Percentiles rank a stretch among this genome's conserved stretches.
Conservation (phyloP, 2,888 invertebrate species). For the Amblyjoppa fuscipennis region DNA sequence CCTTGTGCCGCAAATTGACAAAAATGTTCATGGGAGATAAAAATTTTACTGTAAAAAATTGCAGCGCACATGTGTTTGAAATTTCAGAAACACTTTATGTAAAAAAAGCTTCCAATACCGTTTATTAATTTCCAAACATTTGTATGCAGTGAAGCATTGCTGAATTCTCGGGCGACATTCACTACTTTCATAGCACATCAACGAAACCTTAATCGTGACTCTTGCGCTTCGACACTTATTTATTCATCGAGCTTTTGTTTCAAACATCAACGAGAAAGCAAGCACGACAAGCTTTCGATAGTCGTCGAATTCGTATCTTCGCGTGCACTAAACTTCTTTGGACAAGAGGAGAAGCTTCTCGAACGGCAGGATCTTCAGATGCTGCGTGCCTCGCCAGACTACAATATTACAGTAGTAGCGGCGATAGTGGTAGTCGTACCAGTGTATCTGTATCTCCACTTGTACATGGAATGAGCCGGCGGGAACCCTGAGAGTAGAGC, state of each 20-base stretch:
- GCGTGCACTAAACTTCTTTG: conserved; percentile 1
- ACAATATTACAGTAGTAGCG: neutral
- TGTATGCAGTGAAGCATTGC: no score
- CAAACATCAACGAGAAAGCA: conserved; percentile 19
- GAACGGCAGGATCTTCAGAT: conserved; percentile 10
- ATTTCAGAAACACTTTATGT: no score
- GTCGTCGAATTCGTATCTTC: conserved; percentile 24
- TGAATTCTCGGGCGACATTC: neutral
- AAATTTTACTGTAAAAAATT: no score
- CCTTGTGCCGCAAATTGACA: no score
- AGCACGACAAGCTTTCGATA: conserved; percentile 9
- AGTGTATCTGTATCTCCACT: neutral
- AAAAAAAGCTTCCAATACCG: no score
- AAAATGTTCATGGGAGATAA: no score
- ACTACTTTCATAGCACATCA: neutral
- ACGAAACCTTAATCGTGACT: no score
- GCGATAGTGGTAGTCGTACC: conserved; percentile 40
- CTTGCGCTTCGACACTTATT: no score
- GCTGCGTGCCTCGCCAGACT: neutral
- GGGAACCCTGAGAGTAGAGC: conserved; percentile 48
- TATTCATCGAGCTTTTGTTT: neutral
- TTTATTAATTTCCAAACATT: neutral
- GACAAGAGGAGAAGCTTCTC: conserved; percentile 16
- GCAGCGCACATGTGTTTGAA: no score
- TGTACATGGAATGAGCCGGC: conserved; percentile 27